Percentiles rank a stretch among this genome's conserved stretches.
These are phyloP conservation scores for Platypus cylindrus DNA, from an alignment of 2,888 invertebrate species.

Conservation along the genomic window DNA sequence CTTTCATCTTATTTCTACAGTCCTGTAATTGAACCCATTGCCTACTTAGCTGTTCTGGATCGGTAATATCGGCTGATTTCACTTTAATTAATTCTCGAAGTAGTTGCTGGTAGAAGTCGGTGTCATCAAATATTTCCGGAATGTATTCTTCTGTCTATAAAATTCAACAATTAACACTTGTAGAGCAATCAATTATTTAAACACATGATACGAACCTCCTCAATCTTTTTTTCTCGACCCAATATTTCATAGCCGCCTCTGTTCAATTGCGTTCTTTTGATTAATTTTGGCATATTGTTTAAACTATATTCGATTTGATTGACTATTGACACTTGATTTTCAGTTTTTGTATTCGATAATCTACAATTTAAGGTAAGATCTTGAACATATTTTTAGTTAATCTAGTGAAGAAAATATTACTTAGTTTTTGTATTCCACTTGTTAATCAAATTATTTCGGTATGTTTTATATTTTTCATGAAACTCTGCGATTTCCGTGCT, in stretches of 20 bases:
- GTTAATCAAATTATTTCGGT: slow-evolving; percentile 69
- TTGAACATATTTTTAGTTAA: no score
- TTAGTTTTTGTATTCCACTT: slow-evolving; percentile 91
- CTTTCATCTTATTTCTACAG: slow-evolving; percentile 81
- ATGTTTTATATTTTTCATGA: slow-evolving; percentile 49
- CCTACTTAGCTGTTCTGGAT: slow-evolving; percentile 73
- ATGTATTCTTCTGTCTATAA: slow-evolving; percentile 45
- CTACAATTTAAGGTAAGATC: no score
- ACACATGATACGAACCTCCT: slow-evolving; percentile 5
- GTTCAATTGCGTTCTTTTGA: slow-evolving; percentile 68
- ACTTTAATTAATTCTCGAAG: slow-evolving; percentile 85
- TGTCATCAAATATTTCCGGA: slow-evolving; percentile 86
- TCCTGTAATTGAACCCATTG: slow-evolving; percentile 90
- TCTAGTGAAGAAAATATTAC: no score
- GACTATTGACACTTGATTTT: slow-evolving; percentile 45
- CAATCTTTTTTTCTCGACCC: slow-evolving; percentile 40
- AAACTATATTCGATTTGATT: slow-evolving; percentile 81
- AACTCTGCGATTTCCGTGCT: slow-evolving; percentile 42
- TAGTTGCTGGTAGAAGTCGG: slow-evolving; percentile 92
- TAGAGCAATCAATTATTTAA: not conserved
- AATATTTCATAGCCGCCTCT: slow-evolving; percentile 59
- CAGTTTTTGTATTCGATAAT: slow-evolving; percentile 50
- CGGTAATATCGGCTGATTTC: slow-evolving; percentile 71
- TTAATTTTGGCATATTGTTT: slow-evolving; percentile 59
- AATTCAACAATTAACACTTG: not conserved